These are phyloP conservation scores for Lagorchestes hirsutus DNA, from an alignment of 2,797 vertebrate genomes.

Conservation along the genomic window DNA sequence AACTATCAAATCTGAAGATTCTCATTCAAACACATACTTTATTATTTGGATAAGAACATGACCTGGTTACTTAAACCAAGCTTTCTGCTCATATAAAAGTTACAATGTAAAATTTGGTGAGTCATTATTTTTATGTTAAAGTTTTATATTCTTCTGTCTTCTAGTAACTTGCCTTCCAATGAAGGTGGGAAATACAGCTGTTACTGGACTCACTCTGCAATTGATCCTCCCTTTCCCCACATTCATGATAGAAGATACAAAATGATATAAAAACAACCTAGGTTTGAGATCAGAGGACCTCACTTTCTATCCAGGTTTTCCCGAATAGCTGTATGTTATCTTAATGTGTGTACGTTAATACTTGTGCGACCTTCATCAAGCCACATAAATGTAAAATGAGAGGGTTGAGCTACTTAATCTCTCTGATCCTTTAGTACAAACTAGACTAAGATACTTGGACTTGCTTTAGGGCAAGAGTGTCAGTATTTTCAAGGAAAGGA, in stretches of 20 bases:
- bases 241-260: neutral
- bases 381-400: neutral
- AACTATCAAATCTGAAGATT: slow-evolving; percentile 50
- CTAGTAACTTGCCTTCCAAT: slow-evolving; percentile 27
- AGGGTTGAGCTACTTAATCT: neutral
- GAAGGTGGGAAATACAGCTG: neutral
- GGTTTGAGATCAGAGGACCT: neutral
- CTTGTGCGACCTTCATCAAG: neutral
- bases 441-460: neutral
- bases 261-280: neutral
- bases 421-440: neutral
- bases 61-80: slow-evolving; percentile 37
- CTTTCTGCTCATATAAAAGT: slow-evolving; percentile 28
- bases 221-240: neutral
- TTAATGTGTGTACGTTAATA: neutral
- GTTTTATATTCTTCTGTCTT: neutral
- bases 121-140: slow-evolving; percentile 12
- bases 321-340: no score
- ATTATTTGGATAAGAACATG: slow-evolving; percentile 34
- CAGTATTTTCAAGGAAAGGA: slow-evolving; percentile 27
- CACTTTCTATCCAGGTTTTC: neutral
- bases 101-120: slow-evolving; percentile 33
- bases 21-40: slow-evolving; percentile 43
- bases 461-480: slow-evolving; percentile 33
- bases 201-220: neutral